Base-by-base conservation (phyloP, 2,113 vertebrate species). In the Cephalopholis sonnerati region DNA sequence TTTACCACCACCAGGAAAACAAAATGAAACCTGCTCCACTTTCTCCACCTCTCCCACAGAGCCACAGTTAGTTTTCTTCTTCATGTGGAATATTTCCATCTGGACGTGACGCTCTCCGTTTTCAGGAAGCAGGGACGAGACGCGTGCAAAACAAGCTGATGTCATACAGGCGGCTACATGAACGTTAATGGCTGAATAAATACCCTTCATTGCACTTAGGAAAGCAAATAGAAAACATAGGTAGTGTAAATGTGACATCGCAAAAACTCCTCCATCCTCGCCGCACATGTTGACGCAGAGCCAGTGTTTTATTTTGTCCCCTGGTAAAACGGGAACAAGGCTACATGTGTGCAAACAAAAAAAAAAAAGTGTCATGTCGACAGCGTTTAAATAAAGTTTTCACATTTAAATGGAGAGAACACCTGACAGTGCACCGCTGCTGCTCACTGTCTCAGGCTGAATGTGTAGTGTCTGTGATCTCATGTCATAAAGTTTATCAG, bases 1-100 rank as follows among this genome's bases (percentile, higher is more conserved):
- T 89, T 50, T 22, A 83, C 75, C 83, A 82, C 79, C 86, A 88
- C 78, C 89, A 82, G 85, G 67, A 77, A 84, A 91, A 84, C 12
- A 2, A 80, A 83, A 76, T 1, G 5, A 65, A 64, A 82, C 39
- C 68, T 18, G 51, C 80, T 55, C n/a, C 44, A 1, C 62, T 39
- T 10, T 20, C 25, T 67, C 24, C 63, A 32, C 8, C 10, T 20
- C 32, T 41, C 25, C 65, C 46, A 51, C 48, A 16, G 24, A 74
- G 25, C 12, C 27, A 22, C 18, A 79, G 44, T 58, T 73, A 61
- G 62, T 82, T 70, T 54, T 57, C 6, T 36, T 36, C 25, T 57
- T 48, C 0, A 17, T 1, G 77, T 55, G 66, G 76, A 57, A 53
- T 10, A 54, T 2, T 76, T 63, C 22, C 0, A 2, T 24, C 24